A percentile compares a stretch with the other conserved stretches of the same genome.
Conservation (phyloP, 1,140 invertebrate genomes). For the Anastrepha obliqua region DNA sequence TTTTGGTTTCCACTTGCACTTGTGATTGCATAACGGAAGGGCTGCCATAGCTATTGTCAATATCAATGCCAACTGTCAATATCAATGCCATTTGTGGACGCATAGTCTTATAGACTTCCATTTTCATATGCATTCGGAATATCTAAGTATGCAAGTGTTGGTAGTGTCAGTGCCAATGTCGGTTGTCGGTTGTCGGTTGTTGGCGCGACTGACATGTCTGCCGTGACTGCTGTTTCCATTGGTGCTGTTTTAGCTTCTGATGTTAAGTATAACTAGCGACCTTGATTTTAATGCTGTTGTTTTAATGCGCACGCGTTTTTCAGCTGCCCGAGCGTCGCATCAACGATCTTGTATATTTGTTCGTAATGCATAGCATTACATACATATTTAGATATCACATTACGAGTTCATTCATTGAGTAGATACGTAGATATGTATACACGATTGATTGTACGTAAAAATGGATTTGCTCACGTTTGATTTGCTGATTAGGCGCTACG, state of each 20-base stretch:
- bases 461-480: background rate
- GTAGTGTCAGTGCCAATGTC: slow-evolving; percentile 25
- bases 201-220: background rate
- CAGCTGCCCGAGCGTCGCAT: background rate
- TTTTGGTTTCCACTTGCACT: background rate
- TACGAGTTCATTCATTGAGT: background rate
- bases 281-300: slow-evolving; percentile 36
- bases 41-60: slow-evolving; percentile 23
- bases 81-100: slow-evolving; percentile 41
- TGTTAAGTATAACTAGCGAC: background rate
- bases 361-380: background rate
- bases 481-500: background rate
- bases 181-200: slow-evolving; percentile 27
- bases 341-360: background rate
- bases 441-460: too few species aligned
- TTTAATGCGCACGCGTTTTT: slow-evolving; percentile 11
- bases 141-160: background rate
- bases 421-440: background rate
- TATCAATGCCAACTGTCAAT: slow-evolving; percentile 52
- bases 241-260: background rate
- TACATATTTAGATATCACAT: background rate
- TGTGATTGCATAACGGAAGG: slow-evolving; percentile 3
- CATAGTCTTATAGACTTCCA: slow-evolving; percentile 1
- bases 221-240: slow-evolving; percentile 2
- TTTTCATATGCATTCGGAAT: slow-evolving; percentile 42